phyloP scores from a whole-genome alignment of 2,888 invertebrate genomes.

The Agonopterix heracliana region DNA sequence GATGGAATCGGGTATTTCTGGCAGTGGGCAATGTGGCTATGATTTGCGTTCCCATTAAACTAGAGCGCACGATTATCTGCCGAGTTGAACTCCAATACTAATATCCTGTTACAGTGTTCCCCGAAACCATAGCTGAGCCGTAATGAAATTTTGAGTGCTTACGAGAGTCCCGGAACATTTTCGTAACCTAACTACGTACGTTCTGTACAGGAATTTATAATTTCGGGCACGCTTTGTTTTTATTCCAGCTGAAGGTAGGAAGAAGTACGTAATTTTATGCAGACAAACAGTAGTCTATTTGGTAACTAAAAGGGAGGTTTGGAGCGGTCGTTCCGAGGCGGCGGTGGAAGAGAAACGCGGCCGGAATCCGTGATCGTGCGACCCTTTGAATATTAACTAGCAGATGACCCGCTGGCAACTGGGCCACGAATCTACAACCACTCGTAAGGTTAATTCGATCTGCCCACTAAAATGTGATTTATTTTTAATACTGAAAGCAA shows the following conservation, averaged over 20 bases:
- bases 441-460: slow-evolving; percentile 56
- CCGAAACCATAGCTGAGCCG: slow-evolving; percentile 21
- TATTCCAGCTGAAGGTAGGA: slow-evolving; percentile 6
- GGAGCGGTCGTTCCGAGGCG: slow-evolving; percentile 34
- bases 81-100: not conserved
- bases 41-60: not conserved
- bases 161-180: too few relatives aligned
- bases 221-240: slow-evolving; percentile 12
- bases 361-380: slow-evolving; percentile 62
- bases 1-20: too few relatives aligned
- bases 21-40: not conserved
- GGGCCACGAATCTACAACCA: slow-evolving; percentile 52
- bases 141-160: slow-evolving; percentile 23
- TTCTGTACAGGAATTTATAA: slow-evolving; percentile 6
- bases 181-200: not conserved
- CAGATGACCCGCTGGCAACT: slow-evolving; percentile 61
- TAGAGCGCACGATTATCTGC: not conserved
- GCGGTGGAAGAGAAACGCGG: slow-evolving; percentile 50
- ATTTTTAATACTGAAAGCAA: slow-evolving; percentile 3
- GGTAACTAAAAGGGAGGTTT: slow-evolving; percentile 42
- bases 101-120: slow-evolving; percentile 17
- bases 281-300: slow-evolving; percentile 35
- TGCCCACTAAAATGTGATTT: slow-evolving; percentile 29
- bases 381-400: slow-evolving; percentile 72
- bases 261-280: slow-evolving; percentile 10